phyloP scores from a whole-genome alignment of 2,888 invertebrate species.

The Drosophila mettleri region DNA sequence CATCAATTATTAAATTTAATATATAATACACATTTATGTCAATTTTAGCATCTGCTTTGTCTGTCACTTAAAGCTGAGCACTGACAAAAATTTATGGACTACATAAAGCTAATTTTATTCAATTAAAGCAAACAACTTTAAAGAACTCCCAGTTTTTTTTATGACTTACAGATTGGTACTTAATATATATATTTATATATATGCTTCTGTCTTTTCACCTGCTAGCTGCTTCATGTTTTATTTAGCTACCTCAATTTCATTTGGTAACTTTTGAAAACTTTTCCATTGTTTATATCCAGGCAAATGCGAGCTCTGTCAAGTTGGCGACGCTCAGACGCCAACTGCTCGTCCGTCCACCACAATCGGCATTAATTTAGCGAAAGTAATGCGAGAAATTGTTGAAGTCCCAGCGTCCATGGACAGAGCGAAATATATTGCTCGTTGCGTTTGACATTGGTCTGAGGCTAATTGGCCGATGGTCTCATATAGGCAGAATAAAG shows the following conservation, averaged over 20 bases:
- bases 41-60: neutral
- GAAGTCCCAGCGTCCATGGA: slow-evolving; percentile 30
- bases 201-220: neutral
- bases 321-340: slow-evolving; percentile 70
- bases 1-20: too few relatives aligned
- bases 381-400: slow-evolving; percentile 83
- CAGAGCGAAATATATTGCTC: slow-evolving; percentile 13
- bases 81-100: neutral
- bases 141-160: neutral
- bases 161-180: neutral
- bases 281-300: slow-evolving; percentile 27
- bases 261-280: slow-evolving; percentile 17
- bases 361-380: slow-evolving; percentile 83
- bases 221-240: neutral
- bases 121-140: neutral
- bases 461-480: slow-evolving; percentile 48
- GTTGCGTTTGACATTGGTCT: slow-evolving; percentile 16
- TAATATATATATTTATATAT: neutral
- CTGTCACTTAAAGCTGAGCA: neutral
- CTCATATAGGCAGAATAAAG: slow-evolving; percentile 26
- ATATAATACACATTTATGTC: neutral
- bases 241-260: neutral
- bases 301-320: slow-evolving; percentile 35
- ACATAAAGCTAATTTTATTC: neutral
- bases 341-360: slow-evolving; percentile 66